A percentile compares a stretch with the other conserved stretches of the same genome.
phyloP scores from a whole-genome alignment of 2,888 invertebrate genomes.

The Lasioglossum malachurum region DNA sequence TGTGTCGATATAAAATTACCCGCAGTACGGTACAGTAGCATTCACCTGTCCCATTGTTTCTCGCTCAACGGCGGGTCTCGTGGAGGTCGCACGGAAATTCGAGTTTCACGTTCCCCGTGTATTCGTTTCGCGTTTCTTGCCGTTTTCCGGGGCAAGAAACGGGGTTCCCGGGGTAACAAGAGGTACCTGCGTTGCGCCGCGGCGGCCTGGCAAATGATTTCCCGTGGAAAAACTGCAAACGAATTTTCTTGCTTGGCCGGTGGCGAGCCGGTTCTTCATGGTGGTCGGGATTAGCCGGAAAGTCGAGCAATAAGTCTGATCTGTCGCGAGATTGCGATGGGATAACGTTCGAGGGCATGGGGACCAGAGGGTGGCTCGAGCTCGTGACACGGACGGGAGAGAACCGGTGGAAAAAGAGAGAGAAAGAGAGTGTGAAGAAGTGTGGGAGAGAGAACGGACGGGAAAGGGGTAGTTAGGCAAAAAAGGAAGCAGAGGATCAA shows the following conservation, averaged over 20 bases:
- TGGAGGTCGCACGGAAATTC: neutral
- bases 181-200: neutral
- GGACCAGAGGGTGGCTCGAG: neutral
- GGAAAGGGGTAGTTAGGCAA: conserved; percentile 25
- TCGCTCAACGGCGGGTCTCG: neutral
- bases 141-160: neutral
- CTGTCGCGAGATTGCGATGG: conserved; percentile 52
- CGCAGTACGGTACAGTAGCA: neutral
- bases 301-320: conserved; percentile 59
- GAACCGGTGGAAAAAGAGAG: neutral
- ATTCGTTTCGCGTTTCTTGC: neutral
- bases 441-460: neutral
- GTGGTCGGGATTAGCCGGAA: conserved; percentile 2
- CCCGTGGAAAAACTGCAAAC: conserved; percentile 34
- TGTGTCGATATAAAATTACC: neutral
- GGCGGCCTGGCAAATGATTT: conserved; percentile 36
- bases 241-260: conserved; percentile 34
- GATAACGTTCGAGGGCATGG: conserved; percentile 4
- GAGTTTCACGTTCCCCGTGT: neutral
- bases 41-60: neutral
- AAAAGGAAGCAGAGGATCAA: conserved; percentile 43
- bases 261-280: conserved; percentile 1
- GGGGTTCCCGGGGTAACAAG: conserved; percentile 4
- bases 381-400: neutral
- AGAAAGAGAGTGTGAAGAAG: neutral